Base-by-base conservation (phyloP, 1,140 invertebrate species). In the Drosophila novamexicana region DNA sequence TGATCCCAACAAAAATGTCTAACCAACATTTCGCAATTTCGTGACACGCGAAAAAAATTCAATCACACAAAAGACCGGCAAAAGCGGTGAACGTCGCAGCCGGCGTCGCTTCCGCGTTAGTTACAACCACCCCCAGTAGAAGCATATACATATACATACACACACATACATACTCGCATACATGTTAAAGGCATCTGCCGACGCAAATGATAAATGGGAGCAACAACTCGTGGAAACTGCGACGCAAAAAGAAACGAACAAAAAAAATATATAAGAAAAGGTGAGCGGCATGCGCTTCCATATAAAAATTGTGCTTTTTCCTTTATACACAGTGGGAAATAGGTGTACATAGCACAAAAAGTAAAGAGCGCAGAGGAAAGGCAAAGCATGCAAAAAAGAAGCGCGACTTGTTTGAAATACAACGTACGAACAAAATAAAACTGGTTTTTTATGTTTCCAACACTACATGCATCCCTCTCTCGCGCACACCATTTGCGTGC, bases 171-270 rank as follows among this genome's bases (percentile, higher is more conserved):
- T 57, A 67, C 29, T 68, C 44, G 62, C 50, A 49, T 22, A 42
- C 47, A 37, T 45, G 59, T 69, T 78, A 65, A 75, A 77, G 81
- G 57, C 82, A 86, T 86, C 81, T 86, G 78, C 78, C 78, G 47
- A 53, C 77, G 39, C 57, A 71, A 75, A 75, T 86, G 79, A 82
- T 79, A 82, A 86, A 88, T 86, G 83, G 76, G 79, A 88, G 76
- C 83, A 86, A 86, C 79, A 86, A 86, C 82, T 86, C 76, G 65
- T 77, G 76, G 79, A 86, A 88, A 88, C 83, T 86, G 83, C 79
- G 83, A 64, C 83, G 79, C 79, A 82, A 88, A 86, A 86, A 74
- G 57, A 69, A 81, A 63, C 62, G 45, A 29, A 29, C 22, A 29
- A 29, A 5, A 29, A 63, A 44, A 10, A 70, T 57, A 68, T 83